Base-by-base conservation (phyloP, 2,113 vertebrate species). In the Varanus salvator region DNA sequence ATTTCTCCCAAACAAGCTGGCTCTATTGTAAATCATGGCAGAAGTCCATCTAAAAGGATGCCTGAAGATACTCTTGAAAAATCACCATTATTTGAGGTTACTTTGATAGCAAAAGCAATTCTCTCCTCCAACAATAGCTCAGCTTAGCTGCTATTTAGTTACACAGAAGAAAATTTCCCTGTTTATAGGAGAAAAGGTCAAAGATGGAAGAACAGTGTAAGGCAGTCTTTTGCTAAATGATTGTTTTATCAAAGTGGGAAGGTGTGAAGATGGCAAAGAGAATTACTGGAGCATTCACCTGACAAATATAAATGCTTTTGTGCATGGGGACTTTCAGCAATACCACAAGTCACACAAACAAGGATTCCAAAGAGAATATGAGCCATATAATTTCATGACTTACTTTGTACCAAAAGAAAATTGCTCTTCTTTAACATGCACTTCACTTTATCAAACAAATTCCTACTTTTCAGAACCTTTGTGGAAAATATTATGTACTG, bases 71-170 rank as follows among this genome's bases (percentile, higher is more conserved):
- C 93, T 89, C 66, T 75, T 82, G 91, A 94, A 88, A 97, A 97
- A 71, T 95, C 95, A 44, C 90, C 91, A 0, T 93, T 96, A 14
- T 97, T 96, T 68, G 97, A 97, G 52, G 95, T 97, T 86, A 95
- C 94, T 69, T 95, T 97, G 88, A 97, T 97, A 82, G 95, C 94
- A 91, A 97, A 97, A 48, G 96, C 95, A 4, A 97, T 97, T 93
- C 93, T 97, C 84, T 95, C 95, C 68, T 97, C 93, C 96, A 29
- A 80, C 86, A 69, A 94, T 96, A 97, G 78, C 90, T 96, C 87
- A 97, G 97, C 93, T 94, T 97, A 92, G 94, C 93, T 27, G 95
- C 96, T 85, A 97, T 97, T 95, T 97, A 97, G 92, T 89, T 95
- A 96, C 0, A 96, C 94, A 89, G 95, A 97, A 96, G 95, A 96